Percentiles rank a stretch among this genome's conserved stretches.
Conservation (phyloP, 2,113 vertebrate genomes). For the Athene cunicularia region DNA sequence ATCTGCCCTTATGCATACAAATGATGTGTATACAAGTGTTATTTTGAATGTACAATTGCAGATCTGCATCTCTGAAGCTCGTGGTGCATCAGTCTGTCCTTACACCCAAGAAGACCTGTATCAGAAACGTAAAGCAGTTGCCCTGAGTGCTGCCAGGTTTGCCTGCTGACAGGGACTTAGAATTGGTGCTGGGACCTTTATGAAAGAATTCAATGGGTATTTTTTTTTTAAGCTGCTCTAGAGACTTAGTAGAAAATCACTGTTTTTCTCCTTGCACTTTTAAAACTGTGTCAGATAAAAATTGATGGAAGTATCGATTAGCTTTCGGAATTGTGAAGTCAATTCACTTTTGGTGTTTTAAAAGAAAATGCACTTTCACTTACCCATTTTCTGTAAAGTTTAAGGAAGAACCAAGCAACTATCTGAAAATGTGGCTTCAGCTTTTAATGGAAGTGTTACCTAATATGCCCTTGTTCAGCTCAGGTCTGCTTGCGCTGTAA, state of each 20-base stretch:
- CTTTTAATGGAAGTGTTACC: background rate
- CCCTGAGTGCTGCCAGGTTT: background rate
- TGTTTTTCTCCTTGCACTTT: background rate
- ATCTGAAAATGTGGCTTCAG: background rate
- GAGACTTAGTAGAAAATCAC: background rate
- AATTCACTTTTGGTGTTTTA: background rate
- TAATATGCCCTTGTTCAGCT: background rate
- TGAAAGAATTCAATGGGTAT: background rate
- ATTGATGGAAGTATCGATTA: background rate
- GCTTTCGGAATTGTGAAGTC: background rate
- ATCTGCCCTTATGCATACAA: background rate
- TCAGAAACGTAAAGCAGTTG: background rate
- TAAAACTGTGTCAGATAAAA: background rate
- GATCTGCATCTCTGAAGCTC: background rate
- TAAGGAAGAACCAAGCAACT: background rate
- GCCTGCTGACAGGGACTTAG: background rate
- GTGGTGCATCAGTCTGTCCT: background rate
- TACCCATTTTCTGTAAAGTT: background rate
- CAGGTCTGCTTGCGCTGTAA: background rate
- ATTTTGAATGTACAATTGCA: background rate
- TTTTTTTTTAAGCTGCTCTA: background rate
- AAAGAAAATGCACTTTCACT: background rate
- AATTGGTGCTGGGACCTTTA: background rate
- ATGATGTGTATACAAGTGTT: background rate
- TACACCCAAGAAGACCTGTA: background rate